Conservation (phyloP, 2,113 vertebrate genomes). For the Forbesichthys agassizii region DNA sequence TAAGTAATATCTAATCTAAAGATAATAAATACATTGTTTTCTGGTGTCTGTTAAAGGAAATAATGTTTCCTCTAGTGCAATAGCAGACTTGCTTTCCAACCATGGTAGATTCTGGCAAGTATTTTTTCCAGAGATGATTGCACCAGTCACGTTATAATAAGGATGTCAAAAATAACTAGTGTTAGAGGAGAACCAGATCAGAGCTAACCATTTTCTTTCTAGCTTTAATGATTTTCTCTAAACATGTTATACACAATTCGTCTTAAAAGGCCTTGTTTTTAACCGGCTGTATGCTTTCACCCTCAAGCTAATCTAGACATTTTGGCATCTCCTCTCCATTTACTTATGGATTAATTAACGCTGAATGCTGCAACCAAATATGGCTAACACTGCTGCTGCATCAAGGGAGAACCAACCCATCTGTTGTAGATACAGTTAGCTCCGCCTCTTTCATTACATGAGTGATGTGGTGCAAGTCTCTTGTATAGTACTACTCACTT, state of each 20-base stretch:
- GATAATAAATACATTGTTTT: not conserved
- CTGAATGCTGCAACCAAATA: slow-evolving; percentile 54
- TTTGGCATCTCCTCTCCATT: slow-evolving; percentile 39
- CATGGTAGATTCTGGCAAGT: not conserved
- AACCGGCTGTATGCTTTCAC: too few species aligned
- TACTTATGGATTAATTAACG: slow-evolving; percentile 30
- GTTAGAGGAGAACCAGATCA: not conserved
- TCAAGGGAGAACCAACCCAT: slow-evolving; percentile 3
- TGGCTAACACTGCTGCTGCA: slow-evolving; percentile 39
- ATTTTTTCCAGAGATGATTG: not conserved
- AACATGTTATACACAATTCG: not conserved
- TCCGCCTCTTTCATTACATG: not conserved
- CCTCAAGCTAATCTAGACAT: slow-evolving; percentile 36
- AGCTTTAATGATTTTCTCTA: slow-evolving; percentile 1
- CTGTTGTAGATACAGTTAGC: slow-evolving; percentile 3
- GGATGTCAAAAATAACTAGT: too few species aligned
- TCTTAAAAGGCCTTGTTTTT: too few species aligned
- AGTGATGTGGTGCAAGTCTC: too few species aligned
- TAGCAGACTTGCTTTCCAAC: not conserved
- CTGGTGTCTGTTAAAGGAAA: slow-evolving; percentile 1
- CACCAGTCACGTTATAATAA: not conserved
- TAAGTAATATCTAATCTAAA: not conserved
- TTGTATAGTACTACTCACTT: too few species aligned
- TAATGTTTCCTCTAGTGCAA: slow-evolving; percentile 8
- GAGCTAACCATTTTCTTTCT: not conserved